Evolutionary conservation across 1,140 invertebrate species (phyloP), one percentile per base, ranked within the genome.

Genomic region (Orchestia grillus): DNA sequence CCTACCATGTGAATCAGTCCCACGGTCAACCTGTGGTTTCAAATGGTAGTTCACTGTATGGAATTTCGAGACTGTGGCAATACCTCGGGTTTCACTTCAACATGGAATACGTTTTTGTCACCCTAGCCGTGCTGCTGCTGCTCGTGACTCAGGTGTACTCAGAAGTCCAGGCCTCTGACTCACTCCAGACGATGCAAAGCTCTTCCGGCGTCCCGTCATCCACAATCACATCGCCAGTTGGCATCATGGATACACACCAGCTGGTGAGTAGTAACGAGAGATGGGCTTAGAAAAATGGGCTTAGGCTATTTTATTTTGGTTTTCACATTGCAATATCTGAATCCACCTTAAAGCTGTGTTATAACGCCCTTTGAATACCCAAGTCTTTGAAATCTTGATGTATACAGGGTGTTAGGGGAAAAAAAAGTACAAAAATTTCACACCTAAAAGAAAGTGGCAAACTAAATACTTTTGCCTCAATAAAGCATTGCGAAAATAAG

Each of bases 111-210:
- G 62, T 77, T 77, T 36, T 77, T 77, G 62, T 36, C 62, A 77
- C 62, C 3, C 88, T 90, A 41, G 88, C 88, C 43, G 42, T 90
- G 43, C 88, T 90, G 41, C 88, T 90, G 88, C n/a, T 90, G 41
- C 88, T 90, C 36, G 88, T 44, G 88, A 90, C 88, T 90, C 88
- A 44, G 43, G 88, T 90, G n/a, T 41, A 90, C 88, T 90, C 88
- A 42, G 88, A 90, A 41, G 87, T 87, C 36, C 88, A 90, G 43
- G 28, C 88, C 88, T 90, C 43, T 41, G 88, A 90, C 28, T 90
- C 88, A 41, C 88, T 28, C 42, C 88, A 4, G 23, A 36, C 28
- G 15, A 77, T 3, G 36, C 62, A 77, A 77, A 15, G 62, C 62
- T 77, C 62, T 8, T 23, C 28, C 62, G 62, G 62, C 28, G 28